phyloP scores from a whole-genome alignment of 2,113 vertebrate genomes.

The Pithys albifrons region DNA sequence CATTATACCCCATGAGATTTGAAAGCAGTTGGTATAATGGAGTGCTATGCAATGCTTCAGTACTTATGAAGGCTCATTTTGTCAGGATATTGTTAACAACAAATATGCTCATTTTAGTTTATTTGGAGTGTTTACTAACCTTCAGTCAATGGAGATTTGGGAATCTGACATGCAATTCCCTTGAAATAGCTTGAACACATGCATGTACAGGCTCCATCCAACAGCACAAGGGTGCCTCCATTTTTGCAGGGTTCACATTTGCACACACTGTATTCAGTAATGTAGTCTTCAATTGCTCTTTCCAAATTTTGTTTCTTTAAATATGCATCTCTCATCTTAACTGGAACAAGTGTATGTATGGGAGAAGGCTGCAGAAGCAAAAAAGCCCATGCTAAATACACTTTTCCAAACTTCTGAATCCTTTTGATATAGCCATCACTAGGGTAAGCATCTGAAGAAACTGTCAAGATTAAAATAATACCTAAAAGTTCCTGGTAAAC shows the following conservation, averaged over 20 bases:
- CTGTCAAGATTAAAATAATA: background rate
- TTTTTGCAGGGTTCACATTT: constrained; percentile 88
- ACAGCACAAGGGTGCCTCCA: constrained; percentile 78
- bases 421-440: background rate
- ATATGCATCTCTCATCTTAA: constrained; percentile 72
- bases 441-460: background rate
- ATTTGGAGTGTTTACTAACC: constrained; percentile 57
- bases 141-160: constrained; percentile 16
- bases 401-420: background rate
- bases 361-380: constrained; percentile 68
- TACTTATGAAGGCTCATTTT: background rate
- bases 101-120: background rate
- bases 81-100: background rate
- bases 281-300: constrained; percentile 80
- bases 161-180: constrained; percentile 82
- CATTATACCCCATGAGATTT: background rate
- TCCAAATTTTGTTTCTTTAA: constrained; percentile 81
- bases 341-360: constrained; percentile 83
- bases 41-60: background rate
- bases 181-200: constrained; percentile 75
- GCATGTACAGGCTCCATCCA: constrained; percentile 85
- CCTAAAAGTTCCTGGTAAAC: background rate
- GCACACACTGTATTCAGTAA: constrained; percentile 80
- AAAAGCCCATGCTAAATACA: background rate
- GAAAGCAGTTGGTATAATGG: background rate